Evolutionary conservation across 2,888 invertebrate genomes (phyloP), one percentile per base, ranked within the genome.

Genomic region (Sussaba pulchella): DNA sequence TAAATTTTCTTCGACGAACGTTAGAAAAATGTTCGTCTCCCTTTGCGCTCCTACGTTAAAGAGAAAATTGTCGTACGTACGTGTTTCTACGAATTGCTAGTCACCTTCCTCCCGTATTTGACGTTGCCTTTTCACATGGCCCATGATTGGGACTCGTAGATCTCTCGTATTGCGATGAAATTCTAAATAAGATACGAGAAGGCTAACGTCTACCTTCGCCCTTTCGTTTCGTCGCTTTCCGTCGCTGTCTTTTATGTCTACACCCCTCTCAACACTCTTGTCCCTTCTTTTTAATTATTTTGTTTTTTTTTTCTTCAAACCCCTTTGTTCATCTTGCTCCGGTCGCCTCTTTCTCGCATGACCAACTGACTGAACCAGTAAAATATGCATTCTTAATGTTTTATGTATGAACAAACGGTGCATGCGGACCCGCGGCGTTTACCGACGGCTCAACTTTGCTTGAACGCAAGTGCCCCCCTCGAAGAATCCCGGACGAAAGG

Each of bases 341-440:
- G 17, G 54, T 31, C 52, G 26, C 12, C n/a, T 31, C 54, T 61
- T 41, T 19, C 26, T 61, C 41, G 19, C 57, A 57, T 31, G 57
- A 17, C 9, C 31, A 17, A 57, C 31, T 31, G 57, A 31, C 57
- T 57, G 17, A 57, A 9, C 41, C 19, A 12, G 41, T 39, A 19
- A 19, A 61, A 61, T 21, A 61, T 61, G 41, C 61, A 61, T 61
- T 19, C 41, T 12, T 6, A 21, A 41, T 61, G 41, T 39, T 61
- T 61, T 61, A 50, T 50, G 14, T 47, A 31, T 31, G 31, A 31
- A 31, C 2, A 31, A 31, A 41, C 41, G 21, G 39, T 41, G 39
- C 39, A 41, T 6, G 59, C 39, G 19, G 39, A n/a, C 10, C 39
- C 17, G 17, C 39, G 36, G 4, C 61, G 41, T 61, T 61, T 61